Base-by-base conservation (phyloP, 1,140 invertebrate genomes). In the Diorhabda elongata region DNA sequence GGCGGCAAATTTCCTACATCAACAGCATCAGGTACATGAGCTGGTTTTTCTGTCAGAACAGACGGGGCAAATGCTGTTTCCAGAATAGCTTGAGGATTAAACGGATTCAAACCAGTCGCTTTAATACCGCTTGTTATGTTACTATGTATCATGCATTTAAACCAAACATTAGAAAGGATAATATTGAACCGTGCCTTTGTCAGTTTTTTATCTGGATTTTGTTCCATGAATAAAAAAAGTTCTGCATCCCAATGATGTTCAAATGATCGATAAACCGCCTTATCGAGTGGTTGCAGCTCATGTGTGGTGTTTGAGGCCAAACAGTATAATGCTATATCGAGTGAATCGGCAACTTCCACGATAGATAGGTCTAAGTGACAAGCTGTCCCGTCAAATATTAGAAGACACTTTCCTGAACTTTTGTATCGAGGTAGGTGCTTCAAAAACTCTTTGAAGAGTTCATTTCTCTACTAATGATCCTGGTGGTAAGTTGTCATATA, bases 121-220 rank as follows among this genome's bases (percentile, higher is more conserved):
- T n/a, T 26, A n/a, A 66, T 57, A 42, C 95, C 73, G 98, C 95
- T 84, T 97, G 93, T 70, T 61, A 70, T 61, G 62, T 66, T 70
- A 42, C 42, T 58, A n/a, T 43, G 63, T 52, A 59, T 67, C 57
- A 70, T 65, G 26, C 8, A 42, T 52, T 68, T 69, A 41, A 43
- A 42, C 70, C 57, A 71, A 11, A 63, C 66, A 8, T 5, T 63
- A 8, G 71, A 69, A 69, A 81, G 69, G 67, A 80, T 78, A 9
- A 71, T 69, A 74, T 77, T 77, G 63, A 80, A 80, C 8, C 73
- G 64, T 60, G 73, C 58, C 64, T 81, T 78, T 42, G 68, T 80
- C n/a, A 80, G 65, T 58, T 72, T 72, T 44, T 58, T 56, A 9
- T 62, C 59, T 56, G 42, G 52, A 56, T 63, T 44, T 42, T 70